Base-by-base conservation (phyloP, 92 coral and sea anemone genomes). In the Anthopleura xanthogrammica region DNA sequence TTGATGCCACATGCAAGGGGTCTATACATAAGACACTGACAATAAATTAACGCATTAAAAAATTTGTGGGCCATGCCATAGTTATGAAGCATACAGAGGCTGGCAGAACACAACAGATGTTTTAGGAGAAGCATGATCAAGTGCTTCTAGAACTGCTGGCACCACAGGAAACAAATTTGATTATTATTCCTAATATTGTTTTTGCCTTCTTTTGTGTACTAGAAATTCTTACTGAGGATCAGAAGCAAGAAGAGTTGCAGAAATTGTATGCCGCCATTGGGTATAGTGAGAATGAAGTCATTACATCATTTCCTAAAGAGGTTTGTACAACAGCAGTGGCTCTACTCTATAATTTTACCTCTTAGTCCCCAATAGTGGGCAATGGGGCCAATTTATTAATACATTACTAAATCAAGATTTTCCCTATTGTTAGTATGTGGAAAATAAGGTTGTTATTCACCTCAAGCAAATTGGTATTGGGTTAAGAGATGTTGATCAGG, bases 181-280 rank as follows among this genome's bases (percentile, higher is more conserved):
- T 54, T 54, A 14, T 11, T 2, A 54, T 54, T 62, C 4, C 5
- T 2, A 58, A 58, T 62, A 23, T 19, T 62, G 70, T 20, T 62
- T 62, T 19, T 20, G 12, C 36, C 29, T n/a, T 78, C 12, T 72
- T 12, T 75, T 19, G 6, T 46, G 4, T 12, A 64, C 20, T 70
- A 94, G 95, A 92, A 89, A 89, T 92, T 41, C 79, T 96, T 22
- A 92, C 94, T 36, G 93, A 94, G 55, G 99, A 96, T 16, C 97
- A 96, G 88, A 90, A 89, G 81, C 81, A 91, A 83, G 99, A 92
- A 52, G 99, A 96, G 82, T 68, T 92, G 60, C 90, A 90, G 70
- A 96, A 96, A 77, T 77, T 96, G 58, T 96, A 96, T 79, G 85
- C 91, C 42, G 99, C 99, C 57, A 94, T 96, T 39, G 99, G 99